Evolutionary conservation across 2,888 invertebrate species (phyloP).

Genomic region (Pemphredon lugubris): DNA sequence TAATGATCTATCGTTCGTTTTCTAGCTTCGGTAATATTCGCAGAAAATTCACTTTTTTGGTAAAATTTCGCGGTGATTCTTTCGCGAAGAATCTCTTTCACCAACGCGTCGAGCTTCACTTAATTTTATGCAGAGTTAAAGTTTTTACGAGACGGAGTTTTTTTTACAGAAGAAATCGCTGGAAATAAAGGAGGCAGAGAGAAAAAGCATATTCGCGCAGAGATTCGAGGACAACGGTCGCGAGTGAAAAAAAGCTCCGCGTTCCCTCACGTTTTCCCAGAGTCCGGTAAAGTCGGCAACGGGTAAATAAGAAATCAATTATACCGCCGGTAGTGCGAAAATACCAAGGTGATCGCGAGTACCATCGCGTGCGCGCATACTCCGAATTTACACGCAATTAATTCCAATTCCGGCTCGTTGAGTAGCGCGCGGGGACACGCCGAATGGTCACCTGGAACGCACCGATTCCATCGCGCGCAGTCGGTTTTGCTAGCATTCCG

Average conservation of each 20-base stretch:
- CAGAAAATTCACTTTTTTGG: too few species aligned
- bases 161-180: too few species aligned
- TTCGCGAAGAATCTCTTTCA: too few species aligned
- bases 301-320: constrained; percentile 62
- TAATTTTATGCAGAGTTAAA: too few species aligned
- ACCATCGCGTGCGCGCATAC: constrained; percentile 40
- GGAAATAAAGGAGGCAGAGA: too few species aligned
- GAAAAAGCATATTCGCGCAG: background rate
- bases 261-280: constrained; percentile 26
- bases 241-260: background rate
- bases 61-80: too few species aligned
- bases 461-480: constrained; percentile 46
- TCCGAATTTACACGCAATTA: constrained; percentile 61
- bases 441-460: constrained; percentile 34
- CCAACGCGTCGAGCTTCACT: too few species aligned
- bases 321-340: constrained; percentile 47
- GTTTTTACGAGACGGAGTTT: too few species aligned
- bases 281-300: constrained; percentile 11
- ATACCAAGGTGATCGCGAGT: constrained; percentile 45
- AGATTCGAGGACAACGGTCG: background rate
- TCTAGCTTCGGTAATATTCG: too few species aligned
- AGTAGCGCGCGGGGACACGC: constrained; percentile 26
- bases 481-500: constrained; percentile 69
- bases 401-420: constrained; percentile 21
- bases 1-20: too few species aligned